Base-by-base conservation (phyloP, 2,797 vertebrate species). In the Coregonus sp. region DNA sequence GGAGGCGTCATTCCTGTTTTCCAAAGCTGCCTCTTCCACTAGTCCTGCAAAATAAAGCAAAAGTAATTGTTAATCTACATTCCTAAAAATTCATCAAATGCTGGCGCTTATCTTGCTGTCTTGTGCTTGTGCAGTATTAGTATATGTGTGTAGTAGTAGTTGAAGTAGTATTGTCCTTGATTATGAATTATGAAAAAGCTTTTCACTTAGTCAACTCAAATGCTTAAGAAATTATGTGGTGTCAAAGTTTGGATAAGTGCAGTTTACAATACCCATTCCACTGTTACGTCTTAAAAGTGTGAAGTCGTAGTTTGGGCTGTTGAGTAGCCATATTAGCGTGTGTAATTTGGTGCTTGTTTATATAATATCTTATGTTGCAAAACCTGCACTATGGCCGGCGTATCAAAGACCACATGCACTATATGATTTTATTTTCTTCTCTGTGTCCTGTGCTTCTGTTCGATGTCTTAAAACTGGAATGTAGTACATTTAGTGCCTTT, bases 401-500 rank as follows among this genome's bases (percentile, higher is more conserved):
- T 91, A 86, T 84, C 76, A 51, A 89, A 90, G 86, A 91, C 89
- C 81, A 88, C 88, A 81, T 87, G 52, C 80, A 78, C 84, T 90
- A 86, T 88, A 89, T 90, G 88, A 82, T 83, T 81, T 73, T 73
- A 80, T 59, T 4, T 85, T 90, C 73, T 69, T 88, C 83, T 86
- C 81, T 84, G 80, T 88, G 86, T 90, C 82, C 76, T 82, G 82
- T 86, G 84, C 84, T 87, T 90, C 78, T 83, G 78, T 91, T 86
- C 78, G 75, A 84, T 80, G 80, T 89, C 86, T 89, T 86, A 92
- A 25, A 25, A 95, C 95, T 95, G 94, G 94, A 95, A 94, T 92
- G 88, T 92, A 91, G 92, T 92, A 92, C 91, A 92, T 93, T 92
- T 91, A 93, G 94, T 95, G 95, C 94, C 94, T 95, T 94, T 93